Evolutionary conservation across 1,140 invertebrate genomes (phyloP), one percentile per base, ranked within the genome.

Genomic region (Plutomurus gul): DNA sequence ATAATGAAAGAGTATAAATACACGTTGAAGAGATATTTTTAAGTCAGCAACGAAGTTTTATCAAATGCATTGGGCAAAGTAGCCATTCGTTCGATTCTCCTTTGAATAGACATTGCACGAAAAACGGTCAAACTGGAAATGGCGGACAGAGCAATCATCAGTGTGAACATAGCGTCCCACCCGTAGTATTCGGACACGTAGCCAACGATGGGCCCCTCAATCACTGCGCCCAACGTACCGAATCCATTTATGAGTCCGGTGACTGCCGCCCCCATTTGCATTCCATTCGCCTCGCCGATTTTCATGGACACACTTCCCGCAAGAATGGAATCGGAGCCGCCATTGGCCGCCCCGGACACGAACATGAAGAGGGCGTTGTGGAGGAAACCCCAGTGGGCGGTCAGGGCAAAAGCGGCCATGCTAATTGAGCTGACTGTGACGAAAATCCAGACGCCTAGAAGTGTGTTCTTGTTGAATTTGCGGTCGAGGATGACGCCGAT

Each of bases 181-280:
- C 88, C 88, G 79, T 86, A 88, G 7, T 81, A 78, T 8, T 86
- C 85, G 10, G 87, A 85, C 0, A 89, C 84, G 20, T 86, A 81
- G 16, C 88, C 88, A 75, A 90, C 86, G 4, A 90, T 71, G 22
- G 89, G 89, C 1, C 89, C 89, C 84, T 89, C 87, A 27, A 79
- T 7, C 3, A 89, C 87, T 6, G 88, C 88, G 1, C 89, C 89
- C 49, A 89, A 81, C 75, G 87, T 88, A 7, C 88, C 88, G 84
- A 89, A 86, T 18, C 88, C 88, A 86, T 87, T 87, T 7, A 87
- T 83, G 1, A 87, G 82, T n/a, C 88, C 89, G 16, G 88, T 87
- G 20, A 88, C 87, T 47, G 88, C 88, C 39, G 87, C 86, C 18
- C 86, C 87, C 60, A 87, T 85, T 84, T 87, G 87, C 77, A 85